Conservation (phyloP, 2,888 invertebrate genomes). For the Gonocerus acuteangulatus region DNA sequence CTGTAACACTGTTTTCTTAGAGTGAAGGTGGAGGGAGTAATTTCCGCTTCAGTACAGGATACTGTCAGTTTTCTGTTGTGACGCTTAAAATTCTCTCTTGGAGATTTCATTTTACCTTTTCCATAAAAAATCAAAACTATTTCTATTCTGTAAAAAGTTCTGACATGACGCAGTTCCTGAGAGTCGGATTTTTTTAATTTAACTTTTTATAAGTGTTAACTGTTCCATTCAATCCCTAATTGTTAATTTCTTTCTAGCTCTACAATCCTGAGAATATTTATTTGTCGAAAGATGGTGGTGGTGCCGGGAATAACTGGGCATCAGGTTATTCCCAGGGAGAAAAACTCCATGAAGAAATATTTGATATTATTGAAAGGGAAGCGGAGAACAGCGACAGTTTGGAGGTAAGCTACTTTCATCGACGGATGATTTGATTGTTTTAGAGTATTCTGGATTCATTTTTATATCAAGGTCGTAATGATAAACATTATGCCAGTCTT, state of each 20-base stretch:
- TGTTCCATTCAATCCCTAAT: no score
- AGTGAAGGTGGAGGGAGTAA: no score
- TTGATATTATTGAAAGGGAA: constrained; percentile 96
- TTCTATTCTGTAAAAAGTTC: no score
- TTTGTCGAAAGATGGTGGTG: constrained; percentile 92
- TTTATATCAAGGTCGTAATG: neutral
- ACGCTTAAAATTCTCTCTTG: no score
- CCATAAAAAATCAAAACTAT: no score
- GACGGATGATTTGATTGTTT: neutral
- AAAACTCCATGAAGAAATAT: constrained; percentile 87
- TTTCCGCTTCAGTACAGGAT: no score
- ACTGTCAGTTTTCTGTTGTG: no score
- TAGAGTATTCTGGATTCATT: neutral
- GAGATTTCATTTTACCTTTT: no score
- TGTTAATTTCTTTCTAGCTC: constrained; percentile 61
- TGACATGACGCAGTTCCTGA: no score
- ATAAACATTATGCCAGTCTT: neutral
- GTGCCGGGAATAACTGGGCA: constrained; percentile 99
- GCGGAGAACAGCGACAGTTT: constrained; percentile 97
- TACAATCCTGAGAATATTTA: constrained; percentile 98
- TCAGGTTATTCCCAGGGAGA: constrained; percentile 92
- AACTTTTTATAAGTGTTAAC: neutral
- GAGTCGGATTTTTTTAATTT: no score
- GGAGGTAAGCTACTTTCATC: constrained; percentile 53
- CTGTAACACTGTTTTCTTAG: no score